These are phyloP conservation scores for Camelus bactrianus DNA, from an alignment of 2,113 vertebrate species.

Conservation along the genomic window DNA sequence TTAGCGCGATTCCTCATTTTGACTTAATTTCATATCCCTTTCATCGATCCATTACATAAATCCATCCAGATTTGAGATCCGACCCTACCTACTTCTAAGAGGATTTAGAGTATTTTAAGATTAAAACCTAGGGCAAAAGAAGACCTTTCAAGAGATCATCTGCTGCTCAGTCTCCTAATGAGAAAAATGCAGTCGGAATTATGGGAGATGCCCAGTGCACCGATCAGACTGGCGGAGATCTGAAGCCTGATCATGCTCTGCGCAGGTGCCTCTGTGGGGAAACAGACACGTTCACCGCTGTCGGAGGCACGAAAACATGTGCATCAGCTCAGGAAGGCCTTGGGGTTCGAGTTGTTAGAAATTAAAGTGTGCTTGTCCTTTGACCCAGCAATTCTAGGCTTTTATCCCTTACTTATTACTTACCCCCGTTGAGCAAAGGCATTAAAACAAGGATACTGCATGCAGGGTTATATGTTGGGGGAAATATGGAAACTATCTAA, in stretches of 20 bases:
- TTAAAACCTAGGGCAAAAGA: constrained; percentile 63
- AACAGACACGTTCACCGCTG: background rate
- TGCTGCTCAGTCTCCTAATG: constrained; percentile 47
- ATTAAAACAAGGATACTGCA: background rate
- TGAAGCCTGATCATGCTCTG: background rate
- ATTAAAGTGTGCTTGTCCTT: background rate
- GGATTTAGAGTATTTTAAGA: constrained; percentile 77
- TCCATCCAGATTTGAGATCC: constrained; percentile 70
- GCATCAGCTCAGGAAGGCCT: background rate
- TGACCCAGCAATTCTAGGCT: background rate
- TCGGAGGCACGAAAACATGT: background rate
- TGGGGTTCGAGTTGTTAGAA: background rate
- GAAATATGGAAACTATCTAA: background rate
- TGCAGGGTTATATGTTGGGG: background rate
- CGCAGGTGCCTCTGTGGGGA: background rate
- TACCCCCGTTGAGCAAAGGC: background rate
- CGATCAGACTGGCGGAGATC: background rate
- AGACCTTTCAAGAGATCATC: constrained; percentile 50
- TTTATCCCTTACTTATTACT: background rate
- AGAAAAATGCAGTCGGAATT: constrained; percentile 50
- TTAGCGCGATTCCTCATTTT: background rate
- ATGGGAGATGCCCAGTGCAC: background rate
- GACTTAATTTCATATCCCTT: background rate
- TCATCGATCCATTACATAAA: constrained; percentile 71
- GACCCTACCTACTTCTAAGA: constrained; percentile 73